phyloP scores from a whole-genome alignment of 1,140 invertebrate genomes.

The Amphibalanus amphitrite region DNA sequence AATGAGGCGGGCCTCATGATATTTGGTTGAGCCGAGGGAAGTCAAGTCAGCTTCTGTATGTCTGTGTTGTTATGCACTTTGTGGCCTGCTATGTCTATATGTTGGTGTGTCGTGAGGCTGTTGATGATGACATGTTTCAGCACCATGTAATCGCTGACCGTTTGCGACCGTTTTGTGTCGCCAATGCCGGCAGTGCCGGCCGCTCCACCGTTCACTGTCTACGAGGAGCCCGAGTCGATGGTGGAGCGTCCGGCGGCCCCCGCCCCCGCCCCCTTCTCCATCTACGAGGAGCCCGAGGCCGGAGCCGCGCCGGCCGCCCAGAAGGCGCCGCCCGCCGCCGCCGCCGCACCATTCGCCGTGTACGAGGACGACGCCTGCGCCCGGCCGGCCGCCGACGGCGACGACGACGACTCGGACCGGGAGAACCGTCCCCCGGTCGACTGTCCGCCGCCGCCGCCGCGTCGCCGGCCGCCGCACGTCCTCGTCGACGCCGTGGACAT shows the following conservation, averaged over 20 bases:
- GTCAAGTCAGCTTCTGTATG: too few relatives aligned
- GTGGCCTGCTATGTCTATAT: too few relatives aligned
- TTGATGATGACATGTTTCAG: too few relatives aligned
- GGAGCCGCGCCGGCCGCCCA: neutral
- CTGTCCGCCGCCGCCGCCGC: neutral
- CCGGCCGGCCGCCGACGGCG: neutral
- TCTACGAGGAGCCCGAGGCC: neutral
- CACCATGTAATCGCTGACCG: too few relatives aligned
- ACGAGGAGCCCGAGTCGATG: neutral
- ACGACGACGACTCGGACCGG: slow-evolving; percentile 1
- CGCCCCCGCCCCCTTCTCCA: too few relatives aligned
- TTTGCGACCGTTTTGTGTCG: too few relatives aligned
- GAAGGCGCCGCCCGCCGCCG: neutral
- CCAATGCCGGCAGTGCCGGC: too few relatives aligned
- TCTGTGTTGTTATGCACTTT: too few relatives aligned
- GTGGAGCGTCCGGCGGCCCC: neutral
- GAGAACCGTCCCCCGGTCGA: neutral
- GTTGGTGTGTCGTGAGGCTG: too few relatives aligned
- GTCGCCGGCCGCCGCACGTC: neutral
- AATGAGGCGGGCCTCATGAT: too few relatives aligned
- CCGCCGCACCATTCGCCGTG: neutral
- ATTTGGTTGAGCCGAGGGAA: too few relatives aligned
- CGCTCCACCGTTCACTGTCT: neutral
- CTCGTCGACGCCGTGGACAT: neutral
- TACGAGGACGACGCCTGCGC: neutral